These are phyloP conservation scores for Drosophila malerkotliana DNA, from an alignment of 1,140 invertebrate species.

Conservation along the genomic window DNA sequence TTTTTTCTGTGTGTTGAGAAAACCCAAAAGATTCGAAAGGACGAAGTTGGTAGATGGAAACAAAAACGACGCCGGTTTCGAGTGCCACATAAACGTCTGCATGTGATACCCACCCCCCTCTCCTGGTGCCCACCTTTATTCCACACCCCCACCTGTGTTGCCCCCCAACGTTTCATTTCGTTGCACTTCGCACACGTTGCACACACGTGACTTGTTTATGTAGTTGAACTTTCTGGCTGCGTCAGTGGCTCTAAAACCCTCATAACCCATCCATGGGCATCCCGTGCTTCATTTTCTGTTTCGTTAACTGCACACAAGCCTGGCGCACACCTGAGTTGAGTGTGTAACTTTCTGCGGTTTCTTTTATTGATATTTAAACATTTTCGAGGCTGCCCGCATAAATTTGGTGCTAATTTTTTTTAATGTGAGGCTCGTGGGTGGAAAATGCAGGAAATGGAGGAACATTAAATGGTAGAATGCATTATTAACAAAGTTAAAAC, in stretches of 20 bases:
- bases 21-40: slow-evolving; percentile 20
- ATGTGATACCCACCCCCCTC: slow-evolving; percentile 27
- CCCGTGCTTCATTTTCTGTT: slow-evolving; percentile 74
- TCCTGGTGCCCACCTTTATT: slow-evolving; percentile 1
- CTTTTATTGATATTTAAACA: slow-evolving; percentile 80
- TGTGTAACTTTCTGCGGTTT: slow-evolving; percentile 17
- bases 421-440: background rate
- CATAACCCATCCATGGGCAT: slow-evolving; percentile 41
- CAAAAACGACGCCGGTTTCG: slow-evolving; percentile 57
- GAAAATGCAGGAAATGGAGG: background rate
- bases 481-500: background rate
- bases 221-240: slow-evolving; percentile 68
- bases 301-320: slow-evolving; percentile 64
- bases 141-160: background rate
- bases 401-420: slow-evolving; percentile 63
- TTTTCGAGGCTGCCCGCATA: slow-evolving; percentile 72
- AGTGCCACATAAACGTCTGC: slow-evolving; percentile 63
- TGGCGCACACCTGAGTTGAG: slow-evolving; percentile 18
- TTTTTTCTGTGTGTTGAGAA: slow-evolving; percentile 5
- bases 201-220: slow-evolving; percentile 81
- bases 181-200: slow-evolving; percentile 78
- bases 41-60: slow-evolving; percentile 48
- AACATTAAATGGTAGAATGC: background rate
- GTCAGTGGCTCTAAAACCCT: slow-evolving; percentile 39
- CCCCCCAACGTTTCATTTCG: slow-evolving; percentile 53